Conservation (phyloP, 2,113 vertebrate genomes). For the Dasyprocta punctata region DNA sequence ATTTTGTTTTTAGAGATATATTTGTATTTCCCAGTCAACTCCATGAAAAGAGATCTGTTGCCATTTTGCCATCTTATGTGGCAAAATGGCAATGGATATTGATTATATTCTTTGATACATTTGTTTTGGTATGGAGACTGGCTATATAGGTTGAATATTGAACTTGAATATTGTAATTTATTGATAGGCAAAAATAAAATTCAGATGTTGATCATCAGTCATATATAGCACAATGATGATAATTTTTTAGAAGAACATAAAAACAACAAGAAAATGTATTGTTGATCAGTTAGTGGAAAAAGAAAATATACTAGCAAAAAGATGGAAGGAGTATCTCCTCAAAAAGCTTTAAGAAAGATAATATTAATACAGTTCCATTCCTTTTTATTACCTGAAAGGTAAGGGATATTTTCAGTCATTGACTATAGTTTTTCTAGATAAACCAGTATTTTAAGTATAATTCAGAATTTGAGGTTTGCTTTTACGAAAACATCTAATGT, state of each 20-base stretch:
- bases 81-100: not conserved
- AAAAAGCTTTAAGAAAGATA: not conserved
- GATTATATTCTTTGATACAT: not conserved
- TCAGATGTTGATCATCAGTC: not conserved
- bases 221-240: not conserved
- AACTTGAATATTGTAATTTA: not conserved
- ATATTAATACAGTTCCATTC: not conserved
- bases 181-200: not conserved
- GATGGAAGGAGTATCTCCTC: not conserved
- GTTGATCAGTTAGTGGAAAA: not conserved
- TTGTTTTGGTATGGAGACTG: not conserved
- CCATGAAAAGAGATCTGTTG: not conserved
- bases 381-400: not conserved
- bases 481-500: not conserved
- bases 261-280: not conserved
- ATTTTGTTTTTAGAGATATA: not conserved
- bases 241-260: not conserved
- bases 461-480: not conserved
- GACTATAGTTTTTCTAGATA: not conserved
- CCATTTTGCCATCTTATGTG: not conserved
- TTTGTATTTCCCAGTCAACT: not conserved
- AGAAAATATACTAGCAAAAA: not conserved
- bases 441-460: not conserved
- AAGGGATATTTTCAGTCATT: not conserved
- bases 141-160: not conserved